Conservation (phyloP, 1,140 invertebrate species). For the Zaprionus nigranus region DNA sequence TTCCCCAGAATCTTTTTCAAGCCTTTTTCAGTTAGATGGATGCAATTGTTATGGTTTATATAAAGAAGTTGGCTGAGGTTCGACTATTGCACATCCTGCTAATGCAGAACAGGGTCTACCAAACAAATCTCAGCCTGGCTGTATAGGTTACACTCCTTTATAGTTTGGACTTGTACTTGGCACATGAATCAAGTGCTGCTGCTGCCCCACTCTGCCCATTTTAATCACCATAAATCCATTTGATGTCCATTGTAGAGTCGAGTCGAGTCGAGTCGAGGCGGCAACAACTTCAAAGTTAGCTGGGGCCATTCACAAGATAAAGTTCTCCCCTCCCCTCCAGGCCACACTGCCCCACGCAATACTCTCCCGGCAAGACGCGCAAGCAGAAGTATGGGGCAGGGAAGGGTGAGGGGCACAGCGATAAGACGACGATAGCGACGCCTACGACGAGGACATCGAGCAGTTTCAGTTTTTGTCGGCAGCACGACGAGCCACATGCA, state of each 20-base stretch:
- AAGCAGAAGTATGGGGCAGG: neutral
- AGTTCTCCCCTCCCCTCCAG: neutral
- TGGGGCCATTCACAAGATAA: slow-evolving; percentile 51
- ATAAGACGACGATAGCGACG: slow-evolving; percentile 68
- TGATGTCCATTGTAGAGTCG: slow-evolving; percentile 32
- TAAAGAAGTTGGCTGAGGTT: too few relatives aligned
- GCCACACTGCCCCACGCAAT: neutral
- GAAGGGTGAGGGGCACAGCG: slow-evolving; percentile 50
- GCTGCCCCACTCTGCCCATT: slow-evolving; percentile 13
- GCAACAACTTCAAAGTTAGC: slow-evolving; percentile 49
- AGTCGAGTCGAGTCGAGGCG: slow-evolving; percentile 14
- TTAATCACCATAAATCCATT: slow-evolving; percentile 49
- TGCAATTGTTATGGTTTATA: too few relatives aligned
- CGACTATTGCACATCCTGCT: too few relatives aligned
- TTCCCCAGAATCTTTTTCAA: too few relatives aligned
- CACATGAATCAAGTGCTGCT: too few relatives aligned
- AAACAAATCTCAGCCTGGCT: neutral
- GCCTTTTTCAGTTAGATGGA: too few relatives aligned
- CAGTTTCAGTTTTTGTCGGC: slow-evolving; percentile 20
- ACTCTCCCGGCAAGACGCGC: neutral
- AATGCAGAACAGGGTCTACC: too few relatives aligned
- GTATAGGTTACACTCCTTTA: neutral
- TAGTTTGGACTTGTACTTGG: neutral
- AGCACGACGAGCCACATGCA: slow-evolving; percentile 51
- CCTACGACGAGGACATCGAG: slow-evolving; percentile 44